Percentiles rank a stretch among this genome's conserved stretches.
These are phyloP conservation scores for Diprion similis DNA, from an alignment of 1,140 invertebrate species.

Conservation along the genomic window DNA sequence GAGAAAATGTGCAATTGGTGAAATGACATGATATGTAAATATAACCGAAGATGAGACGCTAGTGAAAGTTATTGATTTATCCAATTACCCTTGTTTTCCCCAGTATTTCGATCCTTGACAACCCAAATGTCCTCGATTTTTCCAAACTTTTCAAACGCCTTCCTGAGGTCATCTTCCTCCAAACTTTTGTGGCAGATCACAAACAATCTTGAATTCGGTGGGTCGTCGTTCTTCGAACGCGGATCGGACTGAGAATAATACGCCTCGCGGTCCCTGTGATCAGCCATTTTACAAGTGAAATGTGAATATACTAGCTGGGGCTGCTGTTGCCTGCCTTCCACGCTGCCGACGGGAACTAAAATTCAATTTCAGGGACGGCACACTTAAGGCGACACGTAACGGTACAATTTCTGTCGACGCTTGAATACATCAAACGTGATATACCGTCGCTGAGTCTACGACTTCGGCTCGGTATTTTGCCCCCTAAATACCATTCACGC, in stretches of 20 bases:
- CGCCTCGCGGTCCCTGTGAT: constrained; percentile 54
- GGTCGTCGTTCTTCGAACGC: constrained; percentile 70
- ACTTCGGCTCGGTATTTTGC: too few species aligned
- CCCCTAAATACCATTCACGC: too few species aligned
- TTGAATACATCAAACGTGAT: too few species aligned
- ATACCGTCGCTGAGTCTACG: too few species aligned
- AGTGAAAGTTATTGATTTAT: constrained; percentile 35
- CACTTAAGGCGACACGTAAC: neutral
- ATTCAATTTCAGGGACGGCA: neutral
- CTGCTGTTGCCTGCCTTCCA: neutral
- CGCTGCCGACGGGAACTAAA: neutral
- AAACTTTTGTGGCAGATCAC: constrained; percentile 85
- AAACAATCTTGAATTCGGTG: constrained; percentile 86
- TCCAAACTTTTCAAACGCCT: constrained; percentile 82
- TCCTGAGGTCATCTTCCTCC: constrained; percentile 80
- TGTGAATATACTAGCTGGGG: neutral
- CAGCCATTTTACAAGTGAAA: constrained; percentile 57
- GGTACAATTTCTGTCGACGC: neutral
- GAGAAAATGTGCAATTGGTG: constrained; percentile 11
- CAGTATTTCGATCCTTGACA: constrained; percentile 83
- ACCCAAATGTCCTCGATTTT: constrained; percentile 89
- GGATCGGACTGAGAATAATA: constrained; percentile 56
- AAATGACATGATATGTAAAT: constrained; percentile 6
- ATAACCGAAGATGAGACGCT: neutral
- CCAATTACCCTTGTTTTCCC: constrained; percentile 82